Evolutionary conservation across 1,140 invertebrate genomes (phyloP).

Genomic region (Drosophila subobscura): DNA sequence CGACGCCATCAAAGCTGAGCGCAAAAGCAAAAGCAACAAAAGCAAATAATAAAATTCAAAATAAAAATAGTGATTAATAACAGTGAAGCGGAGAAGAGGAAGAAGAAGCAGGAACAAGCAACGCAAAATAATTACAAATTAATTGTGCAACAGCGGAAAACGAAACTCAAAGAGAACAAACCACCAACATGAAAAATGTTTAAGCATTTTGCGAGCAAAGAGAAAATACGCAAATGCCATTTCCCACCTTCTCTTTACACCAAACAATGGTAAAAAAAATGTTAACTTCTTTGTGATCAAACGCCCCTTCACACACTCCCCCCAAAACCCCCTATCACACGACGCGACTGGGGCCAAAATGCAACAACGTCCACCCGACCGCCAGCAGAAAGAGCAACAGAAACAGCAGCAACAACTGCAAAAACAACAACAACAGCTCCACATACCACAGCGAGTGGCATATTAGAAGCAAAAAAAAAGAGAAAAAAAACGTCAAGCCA

Average conservation of each 20-base stretch:
- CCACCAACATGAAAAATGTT: conserved; percentile 27
- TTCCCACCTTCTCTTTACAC: conserved; percentile 13
- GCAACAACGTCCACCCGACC: conserved; percentile 42
- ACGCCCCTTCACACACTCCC: not conserved
- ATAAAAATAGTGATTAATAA: conserved; percentile 83
- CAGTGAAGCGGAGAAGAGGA: conserved; percentile 39
- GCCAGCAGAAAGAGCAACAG: conserved; percentile 35
- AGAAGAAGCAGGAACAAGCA: conserved; percentile 26
- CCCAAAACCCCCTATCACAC: conserved; percentile 9
- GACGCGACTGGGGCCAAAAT: conserved; percentile 69
- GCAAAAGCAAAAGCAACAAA: conserved; percentile 40
- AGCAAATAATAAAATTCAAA: conserved; percentile 73
- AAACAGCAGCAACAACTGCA: conserved; percentile 25
- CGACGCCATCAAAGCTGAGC: conserved; percentile 76
- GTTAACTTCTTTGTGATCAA: conserved; percentile 7
- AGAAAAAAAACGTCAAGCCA: conserved; percentile 20
- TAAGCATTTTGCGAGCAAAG: conserved; percentile 14
- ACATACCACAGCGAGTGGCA: conserved; percentile 56
- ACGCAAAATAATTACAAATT: conserved; percentile 5
- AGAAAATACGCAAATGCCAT: conserved; percentile 42
- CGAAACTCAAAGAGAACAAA: conserved; percentile 8
- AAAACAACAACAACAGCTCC: conserved; percentile 30
- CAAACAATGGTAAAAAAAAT: conserved; percentile 40
- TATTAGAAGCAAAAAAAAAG: conserved; percentile 50
- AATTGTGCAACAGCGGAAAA: conserved; percentile 21